phyloP scores from a whole-genome alignment of 1,140 invertebrate species.

The Drosophila micromelanica region DNA sequence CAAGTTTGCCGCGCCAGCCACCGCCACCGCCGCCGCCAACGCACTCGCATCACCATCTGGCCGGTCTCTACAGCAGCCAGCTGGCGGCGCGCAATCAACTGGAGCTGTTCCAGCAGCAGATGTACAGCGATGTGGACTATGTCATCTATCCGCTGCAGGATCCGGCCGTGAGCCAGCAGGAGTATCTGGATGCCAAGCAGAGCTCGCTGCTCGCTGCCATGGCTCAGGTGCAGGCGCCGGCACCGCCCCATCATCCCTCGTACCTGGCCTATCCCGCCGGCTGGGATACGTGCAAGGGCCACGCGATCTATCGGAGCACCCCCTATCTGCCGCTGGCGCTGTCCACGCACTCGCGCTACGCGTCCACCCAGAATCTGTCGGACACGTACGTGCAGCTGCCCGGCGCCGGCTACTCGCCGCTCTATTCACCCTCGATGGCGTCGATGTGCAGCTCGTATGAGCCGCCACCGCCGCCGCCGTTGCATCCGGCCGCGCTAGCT shows the following conservation, averaged over 20 bases:
- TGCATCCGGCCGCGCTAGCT: conserved; percentile 85
- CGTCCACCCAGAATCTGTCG: conserved; percentile 91
- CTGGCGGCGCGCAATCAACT: conserved; percentile 91
- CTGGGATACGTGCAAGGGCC: conserved; percentile 87
- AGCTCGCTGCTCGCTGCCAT: conserved; percentile 88
- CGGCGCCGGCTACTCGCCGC: conserved; percentile 85
- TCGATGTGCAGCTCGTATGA: conserved; percentile 85
- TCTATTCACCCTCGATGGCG: conserved; percentile 87
- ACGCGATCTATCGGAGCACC: conserved; percentile 91
- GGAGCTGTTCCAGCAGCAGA: conserved; percentile 93
- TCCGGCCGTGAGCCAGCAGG: conserved; percentile 93
- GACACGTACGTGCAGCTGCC: conserved; percentile 89
- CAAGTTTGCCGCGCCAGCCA: conserved; percentile 85
- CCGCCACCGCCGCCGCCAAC: conserved; percentile 85
- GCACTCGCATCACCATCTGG: conserved; percentile 81
- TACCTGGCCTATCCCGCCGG: conserved; percentile 84
- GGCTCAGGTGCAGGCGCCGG: conserved; percentile 86
- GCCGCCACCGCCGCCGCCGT: conserved; percentile 85
- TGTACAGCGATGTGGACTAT: conserved; percentile 95
- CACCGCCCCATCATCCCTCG: conserved; percentile 86
- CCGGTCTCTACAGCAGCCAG: conserved; percentile 88
- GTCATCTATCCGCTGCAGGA: conserved; percentile 95
- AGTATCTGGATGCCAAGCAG: conserved; percentile 94
- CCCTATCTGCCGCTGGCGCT: conserved; percentile 89
- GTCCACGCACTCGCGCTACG: conserved; percentile 88